Conservation (phyloP, 2,888 invertebrate genomes). For the Abscondita cerata region DNA sequence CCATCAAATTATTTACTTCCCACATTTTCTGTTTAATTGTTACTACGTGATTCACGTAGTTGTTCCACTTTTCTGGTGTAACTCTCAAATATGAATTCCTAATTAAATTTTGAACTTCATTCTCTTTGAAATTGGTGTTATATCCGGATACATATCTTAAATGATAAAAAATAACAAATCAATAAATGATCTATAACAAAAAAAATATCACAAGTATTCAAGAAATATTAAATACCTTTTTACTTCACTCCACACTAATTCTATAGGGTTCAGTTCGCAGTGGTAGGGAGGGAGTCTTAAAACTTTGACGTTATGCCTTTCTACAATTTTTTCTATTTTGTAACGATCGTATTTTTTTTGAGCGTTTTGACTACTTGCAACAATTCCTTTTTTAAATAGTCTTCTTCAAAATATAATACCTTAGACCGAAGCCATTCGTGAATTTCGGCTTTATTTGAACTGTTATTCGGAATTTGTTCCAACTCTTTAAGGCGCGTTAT, state of each 20-base stretch:
- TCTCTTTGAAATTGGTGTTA: background rate
- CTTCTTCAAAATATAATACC: background rate
- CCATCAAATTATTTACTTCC: background rate
- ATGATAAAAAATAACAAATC: too few relatives aligned
- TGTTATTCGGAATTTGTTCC: background rate
- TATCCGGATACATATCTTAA: too few relatives aligned
- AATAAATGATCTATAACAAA: too few relatives aligned
- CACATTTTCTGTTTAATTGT: too few relatives aligned
- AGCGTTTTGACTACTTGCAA: background rate
- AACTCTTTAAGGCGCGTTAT: conserved; percentile 2
- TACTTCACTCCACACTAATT: conserved; percentile 1
- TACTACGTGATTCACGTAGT: conserved; percentile 2
- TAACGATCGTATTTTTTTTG: background rate
- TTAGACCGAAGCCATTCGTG: background rate
- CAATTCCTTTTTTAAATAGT: background rate
- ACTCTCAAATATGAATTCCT: background rate
- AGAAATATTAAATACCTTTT: too few relatives aligned
- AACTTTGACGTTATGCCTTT: background rate
- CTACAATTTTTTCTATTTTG: background rate
- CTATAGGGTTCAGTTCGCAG: background rate
- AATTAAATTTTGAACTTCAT: conserved; percentile 4
- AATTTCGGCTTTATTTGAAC: background rate
- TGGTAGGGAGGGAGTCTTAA: background rate
- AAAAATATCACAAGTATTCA: too few relatives aligned
- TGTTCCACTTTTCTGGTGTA: conserved; percentile 3